These are phyloP conservation scores for Clupea harengus DNA, from an alignment of 2,113 vertebrate species.

Conservation along the genomic window DNA sequence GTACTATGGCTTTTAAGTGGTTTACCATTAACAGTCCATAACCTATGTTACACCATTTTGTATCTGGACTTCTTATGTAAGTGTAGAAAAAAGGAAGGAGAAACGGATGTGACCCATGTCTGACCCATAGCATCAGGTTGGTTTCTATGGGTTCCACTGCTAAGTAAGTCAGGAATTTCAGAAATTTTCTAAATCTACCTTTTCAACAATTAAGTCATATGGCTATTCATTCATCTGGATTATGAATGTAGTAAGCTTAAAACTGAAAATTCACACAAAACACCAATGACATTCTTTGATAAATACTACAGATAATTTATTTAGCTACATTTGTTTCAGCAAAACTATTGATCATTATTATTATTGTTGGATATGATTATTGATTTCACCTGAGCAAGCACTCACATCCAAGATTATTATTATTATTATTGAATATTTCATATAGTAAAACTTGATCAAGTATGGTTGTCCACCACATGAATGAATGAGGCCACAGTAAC, in stretches of 20 bases:
- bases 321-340: slow-evolving; percentile 8
- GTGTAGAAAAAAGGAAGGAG: background rate
- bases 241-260: background rate
- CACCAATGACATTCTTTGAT: background rate
- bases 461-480: slow-evolving; percentile 24
- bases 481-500: slow-evolving; percentile 38
- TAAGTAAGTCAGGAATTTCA: background rate
- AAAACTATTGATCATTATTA: slow-evolving; percentile 25
- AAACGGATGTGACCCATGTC: background rate
- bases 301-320: background rate
- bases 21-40: background rate
- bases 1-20: too few relatives aligned
- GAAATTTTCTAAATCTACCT: slow-evolving; percentile 10
- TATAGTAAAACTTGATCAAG: slow-evolving; percentile 23
- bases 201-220: background rate
- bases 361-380: slow-evolving; percentile 10
- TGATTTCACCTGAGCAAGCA: slow-evolving; percentile 19
- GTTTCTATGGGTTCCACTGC: slow-evolving; percentile 1
- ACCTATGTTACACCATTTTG: background rate
- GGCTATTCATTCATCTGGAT: background rate
- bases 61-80: background rate
- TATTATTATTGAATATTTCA: slow-evolving; percentile 26
- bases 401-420: slow-evolving; percentile 21
- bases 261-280: background rate
- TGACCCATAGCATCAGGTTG: background rate